Conservation (phyloP, 2,113 vertebrate genomes). For the Tychaedon coryphoeus region DNA sequence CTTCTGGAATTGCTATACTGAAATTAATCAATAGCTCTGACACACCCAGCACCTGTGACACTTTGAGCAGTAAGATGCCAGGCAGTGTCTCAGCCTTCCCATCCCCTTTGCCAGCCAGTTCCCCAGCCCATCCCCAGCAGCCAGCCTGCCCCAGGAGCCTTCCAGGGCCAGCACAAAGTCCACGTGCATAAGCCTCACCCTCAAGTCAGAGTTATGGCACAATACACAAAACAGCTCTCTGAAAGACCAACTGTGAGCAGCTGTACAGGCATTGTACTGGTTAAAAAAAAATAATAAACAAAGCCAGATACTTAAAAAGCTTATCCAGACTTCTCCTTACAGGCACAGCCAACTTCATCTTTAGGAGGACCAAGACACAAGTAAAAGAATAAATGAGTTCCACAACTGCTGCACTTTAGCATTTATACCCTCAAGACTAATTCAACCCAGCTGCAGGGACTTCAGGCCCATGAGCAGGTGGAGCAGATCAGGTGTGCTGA, state of each 20-base stretch:
- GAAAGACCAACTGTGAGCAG: background rate
- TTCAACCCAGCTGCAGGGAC: background rate
- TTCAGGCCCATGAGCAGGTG: background rate
- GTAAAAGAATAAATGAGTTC: rapidly evolving
- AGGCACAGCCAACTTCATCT: rapidly evolving
- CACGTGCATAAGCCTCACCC: rapidly evolving
- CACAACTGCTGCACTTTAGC: rapidly evolving
- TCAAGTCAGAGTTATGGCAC: rapidly evolving
- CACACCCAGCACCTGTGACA: background rate
- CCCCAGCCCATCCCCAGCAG: background rate
- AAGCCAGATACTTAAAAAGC: background rate
- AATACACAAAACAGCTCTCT: background rate
- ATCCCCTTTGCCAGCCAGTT: background rate
- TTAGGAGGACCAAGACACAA: rapidly evolving
- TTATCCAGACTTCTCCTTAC: rapidly evolving
- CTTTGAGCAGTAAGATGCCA: background rate
- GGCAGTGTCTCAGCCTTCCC: background rate
- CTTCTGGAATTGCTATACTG: background rate
- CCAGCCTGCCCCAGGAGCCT: background rate
- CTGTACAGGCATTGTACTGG: rapidly evolving
- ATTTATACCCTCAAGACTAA: background rate
- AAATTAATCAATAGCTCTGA: background rate
- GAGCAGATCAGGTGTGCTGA: background rate
- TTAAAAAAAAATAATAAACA: background rate
- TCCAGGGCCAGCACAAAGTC: background rate